phyloP scores from a whole-genome alignment of 2,888 invertebrate species.

The Trichogramma dendrolimi region DNA sequence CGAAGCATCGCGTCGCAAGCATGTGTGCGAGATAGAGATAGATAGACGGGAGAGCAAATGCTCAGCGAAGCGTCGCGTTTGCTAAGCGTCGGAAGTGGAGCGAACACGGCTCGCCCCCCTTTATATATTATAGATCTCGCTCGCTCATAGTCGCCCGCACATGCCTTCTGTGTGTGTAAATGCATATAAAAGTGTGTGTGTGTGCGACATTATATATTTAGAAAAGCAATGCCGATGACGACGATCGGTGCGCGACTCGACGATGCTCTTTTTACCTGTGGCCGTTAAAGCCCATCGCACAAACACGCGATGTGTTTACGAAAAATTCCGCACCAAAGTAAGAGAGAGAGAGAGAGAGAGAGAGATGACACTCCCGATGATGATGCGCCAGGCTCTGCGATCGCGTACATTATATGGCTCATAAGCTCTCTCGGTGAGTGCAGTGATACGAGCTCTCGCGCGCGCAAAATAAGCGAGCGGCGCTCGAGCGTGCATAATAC shows the following conservation, averaged over 20 bases:
- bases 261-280: background rate
- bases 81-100: slow-evolving; percentile 52
- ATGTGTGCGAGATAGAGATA: slow-evolving; percentile 38
- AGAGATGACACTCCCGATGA: too few species aligned
- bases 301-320: too few species aligned
- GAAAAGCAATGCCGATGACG: background rate
- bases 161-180: slow-evolving; percentile 16
- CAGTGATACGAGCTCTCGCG: background rate
- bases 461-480: background rate
- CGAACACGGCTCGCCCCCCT: slow-evolving; percentile 37
- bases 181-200: background rate
- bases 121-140: slow-evolving; percentile 4
- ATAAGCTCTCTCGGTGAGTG: too few species aligned
- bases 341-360: too few species aligned
- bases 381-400: too few species aligned
- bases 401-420: too few species aligned
- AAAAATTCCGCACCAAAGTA: too few species aligned
- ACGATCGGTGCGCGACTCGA: background rate
- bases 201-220: background rate
- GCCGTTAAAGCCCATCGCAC: too few species aligned
- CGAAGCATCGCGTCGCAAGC: background rate
- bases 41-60: slow-evolving; percentile 31
- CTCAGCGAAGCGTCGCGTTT: slow-evolving; percentile 46
- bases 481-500: background rate
- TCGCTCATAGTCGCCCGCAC: slow-evolving; percentile 15